Base-by-base conservation (phyloP, 1,140 invertebrate genomes). In the Akabosia matsudoensis region DNA sequence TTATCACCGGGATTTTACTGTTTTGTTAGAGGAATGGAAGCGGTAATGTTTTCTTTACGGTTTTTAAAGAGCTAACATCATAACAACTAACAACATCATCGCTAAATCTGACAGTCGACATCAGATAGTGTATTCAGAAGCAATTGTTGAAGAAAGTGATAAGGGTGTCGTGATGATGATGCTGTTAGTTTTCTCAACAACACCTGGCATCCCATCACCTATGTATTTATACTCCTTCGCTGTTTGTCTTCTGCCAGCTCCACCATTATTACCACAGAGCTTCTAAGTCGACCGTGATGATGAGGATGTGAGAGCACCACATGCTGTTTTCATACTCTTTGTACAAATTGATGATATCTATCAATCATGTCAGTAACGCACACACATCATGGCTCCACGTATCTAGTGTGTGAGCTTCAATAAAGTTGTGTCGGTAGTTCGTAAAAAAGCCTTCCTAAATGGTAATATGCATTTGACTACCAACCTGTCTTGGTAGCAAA, bases 331-430 rank as follows among this genome's bases (percentile, higher is more conserved):
- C 61, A 67, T 67, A 67, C 61, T 67, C 61, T 67, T 2, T 67
- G 61, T 30, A 67, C 61, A 67, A 67, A 67, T 67, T 67, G 61
- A 67, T 67, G 61, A 67, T 67, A 67, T 67, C 61, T 67, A 67
- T 67, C 61, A 67, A 67, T 67, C 61, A 67, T 67, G 61, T 67
- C 61, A 13, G 61, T 67, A 67, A 28, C 31, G 61, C 28, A 31
- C 61, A n/a, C n/a, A 67, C 61, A 67, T 67, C 61, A 30, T 56
- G 54, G 37, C 37, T 45, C n/a, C n/a, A n/a, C n/a, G 18, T 45
- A 10, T 10, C 18, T 7, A 45, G 37, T 45, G 37, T 18, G 37
- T 45, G 7, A 45, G 37, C 37, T 45, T 18, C 7, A 45, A 45
- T 45, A n/a, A n/a, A n/a, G n/a, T 51, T 51, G n/a, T 7, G 54